Base-by-base conservation (phyloP, 2,888 invertebrate species). In the Conops quadrifasciatus region DNA sequence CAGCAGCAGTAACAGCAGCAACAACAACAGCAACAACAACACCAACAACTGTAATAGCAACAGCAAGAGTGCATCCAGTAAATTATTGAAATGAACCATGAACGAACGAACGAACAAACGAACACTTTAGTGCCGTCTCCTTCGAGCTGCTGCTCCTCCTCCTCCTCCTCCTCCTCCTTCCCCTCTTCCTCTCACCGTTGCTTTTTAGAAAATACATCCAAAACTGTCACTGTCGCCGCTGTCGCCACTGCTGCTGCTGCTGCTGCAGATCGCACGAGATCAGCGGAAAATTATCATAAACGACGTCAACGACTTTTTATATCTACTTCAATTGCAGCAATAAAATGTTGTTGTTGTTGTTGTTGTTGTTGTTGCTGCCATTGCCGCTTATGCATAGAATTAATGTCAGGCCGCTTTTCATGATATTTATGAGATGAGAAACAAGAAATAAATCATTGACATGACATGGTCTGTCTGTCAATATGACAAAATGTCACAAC, bases 221-320 rank as follows among this genome's bases (percentile, higher is more conserved):
- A 43, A 45, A 21, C 30, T 28, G n/a, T n/a, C n/a, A n/a, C n/a
- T n/a, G n/a, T n/a, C n/a, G 30, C 11, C 1, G 28, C 59, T 26
- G 59, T 59, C 59, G 28, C n/a, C 21, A 16, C 24, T 24, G 26
- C n/a, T n/a, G n/a, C n/a, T n/a, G n/a, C n/a, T n/a, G n/a, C n/a
- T 1, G 9, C 30, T 43, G 67, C 28, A 59, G 67, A 67, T 59
- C 67, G 67, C 28, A 51, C 53, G 21, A 66, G 66, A 58, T 67
- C 67, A 47, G 21, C 43, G 67, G 16, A 28, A 49, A 67, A 67
- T 67, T 59, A 67, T 67, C 67, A 67, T 67, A 59, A 59, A 67
- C 58, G 67, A 59, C 67, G 67, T 67, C 67, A 67, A 67, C 45
- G 47, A 59, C 67, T 43, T 59, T 67, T 67, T 28, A 58, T 58